Evolutionary conservation across 2,113 vertebrate genomes (phyloP), one percentile per base, ranked within the genome.

Genomic region (Plectropomus leopardus): DNA sequence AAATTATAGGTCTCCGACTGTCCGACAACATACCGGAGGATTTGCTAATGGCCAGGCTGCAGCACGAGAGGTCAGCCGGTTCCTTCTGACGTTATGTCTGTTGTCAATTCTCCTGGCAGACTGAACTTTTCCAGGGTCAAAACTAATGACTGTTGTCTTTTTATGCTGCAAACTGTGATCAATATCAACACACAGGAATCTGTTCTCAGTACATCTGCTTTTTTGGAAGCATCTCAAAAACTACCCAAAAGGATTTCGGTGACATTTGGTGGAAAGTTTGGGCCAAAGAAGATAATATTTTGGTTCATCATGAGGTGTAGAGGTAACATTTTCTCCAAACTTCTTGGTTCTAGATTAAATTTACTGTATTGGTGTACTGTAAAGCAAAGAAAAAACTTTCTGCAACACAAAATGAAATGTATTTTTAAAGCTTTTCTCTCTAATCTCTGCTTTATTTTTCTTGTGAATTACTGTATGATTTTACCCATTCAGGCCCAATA

Each of bases 1-100:
- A 88, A 88, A 90, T 90, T 85, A 86, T 54, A 82, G 79, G 57
- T 82, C 79, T 84, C 72, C 59, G 30, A 84, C 83, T 78, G 85
- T 85, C 79, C 70, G 30, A 88, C 84, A 85, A 74, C 80, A 79
- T 69, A 83, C 59, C 4, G 10, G 64, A 84, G 78, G 61, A 82
- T 86, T 63, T 79, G 70, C 86, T 89, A 88, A 92, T 89, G 75
- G 83, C 54, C 81, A 54, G 53, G 28, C 68, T 66, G 86, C 54
- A 42, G 44, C 14, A 34, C 5, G 40, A 78, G 64, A 78, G 86
- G 89, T 87, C 89, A 86, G 76, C 42, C 26, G 28, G 74, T 63
- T 84, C 47, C 23, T 71, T 59, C 78, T 80, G 65, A 84, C 63
- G 28, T 72, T 67, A 63, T 11, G 64, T 42, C 21, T 21, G 9